Base-by-base conservation (phyloP, 2,113 vertebrate genomes). In the Columbina picui region DNA sequence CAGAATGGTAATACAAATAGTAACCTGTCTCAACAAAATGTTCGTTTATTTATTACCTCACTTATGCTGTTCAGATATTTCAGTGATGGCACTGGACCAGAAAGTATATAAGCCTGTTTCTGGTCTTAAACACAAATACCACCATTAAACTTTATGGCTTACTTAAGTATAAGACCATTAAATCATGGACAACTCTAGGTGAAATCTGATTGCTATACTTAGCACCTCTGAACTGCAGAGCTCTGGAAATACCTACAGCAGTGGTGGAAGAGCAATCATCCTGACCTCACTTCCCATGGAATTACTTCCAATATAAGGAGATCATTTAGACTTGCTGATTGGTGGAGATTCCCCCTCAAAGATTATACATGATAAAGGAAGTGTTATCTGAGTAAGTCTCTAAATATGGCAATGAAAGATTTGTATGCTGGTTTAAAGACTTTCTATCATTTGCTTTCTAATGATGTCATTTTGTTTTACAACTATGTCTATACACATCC, bases 241-340 rank as follows among this genome's bases (percentile, higher is more conserved):
- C 4, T 93, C 38, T 89, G 55, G 57, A 91, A 95, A 93, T 61
- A 87, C 69, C 91, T 95, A 92, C 84, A 92, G 78, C 87, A 94
- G 27, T 7, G 53, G 17, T 68, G 32, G 47, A 65, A 71, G 30
- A 88, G 32, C n/a, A 84, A 20, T 9, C 47, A 49, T 29, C 26
- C 57, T 68, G 30, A 26, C 34, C 50, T 77, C 29, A 19, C 6
- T 69, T 88, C 41, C 55, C 71, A n/a, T 36, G n/a, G 30, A 88
- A 93, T 41, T 38, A 45, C n/a, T 64, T 71, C n/a, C 21, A 64
- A 16, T 11, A 55, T 34, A 67, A 55, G 15, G 32, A 90, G 50
- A 55, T 61, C 2, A 50, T 81, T 61, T 41, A 86, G 17, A 32
- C 10, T 71, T 60, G 11, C 13, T 57, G 29, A 36, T 0, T 78